Base-by-base conservation (phyloP, 2,797 vertebrate genomes). In the Hemibagrus guttatus region DNA sequence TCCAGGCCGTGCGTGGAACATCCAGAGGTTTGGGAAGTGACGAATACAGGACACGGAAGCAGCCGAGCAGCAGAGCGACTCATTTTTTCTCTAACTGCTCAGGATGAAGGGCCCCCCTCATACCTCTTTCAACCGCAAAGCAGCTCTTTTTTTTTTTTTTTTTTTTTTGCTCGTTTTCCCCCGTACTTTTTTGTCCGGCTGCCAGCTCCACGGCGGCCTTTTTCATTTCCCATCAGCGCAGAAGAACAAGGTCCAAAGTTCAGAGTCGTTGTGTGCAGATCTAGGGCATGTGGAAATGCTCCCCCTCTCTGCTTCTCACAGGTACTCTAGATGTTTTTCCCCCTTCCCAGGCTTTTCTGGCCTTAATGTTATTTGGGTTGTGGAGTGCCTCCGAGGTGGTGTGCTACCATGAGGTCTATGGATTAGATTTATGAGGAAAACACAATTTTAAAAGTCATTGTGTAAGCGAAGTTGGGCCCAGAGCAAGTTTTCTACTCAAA, bases 191-290 rank as follows among this genome's bases (percentile, higher is more conserved):
- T 81, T 84, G 66, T 84, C 85, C 46, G 13, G 49, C 84, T 86
- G 92, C 92, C 94, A 94, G 78, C 89, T 89, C 91, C 86, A 85
- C 42, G 87, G 90, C 87, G 85, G 92, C 86, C 87, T 88, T 84
- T 88, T 92, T 92, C 81, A 89, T 94, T 94, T 94, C 93, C 90
- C 92, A 93, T 92, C 92, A 91, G 89, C 85, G 90, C 91, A 91
- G 91, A 93, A 94, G 74, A 95, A 94, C 92, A 92, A 93, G 93
- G 94, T 95, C 93, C 92, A 93, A 94, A 94, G 95, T 95, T 95
- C 93, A 94, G 91, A 93, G 90, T 92, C 86, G 92, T 90, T 82
- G 59, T 35, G 92, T 87, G 59, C 91, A 91, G 91, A 93, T 94
- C 91, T 90, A 58, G 87, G 88, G 83, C 87, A 13, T 81, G 85